Percentiles rank a stretch among this genome's conserved stretches.
phyloP scores from a whole-genome alignment of 2,797 vertebrate species.

The Danio choprae region DNA sequence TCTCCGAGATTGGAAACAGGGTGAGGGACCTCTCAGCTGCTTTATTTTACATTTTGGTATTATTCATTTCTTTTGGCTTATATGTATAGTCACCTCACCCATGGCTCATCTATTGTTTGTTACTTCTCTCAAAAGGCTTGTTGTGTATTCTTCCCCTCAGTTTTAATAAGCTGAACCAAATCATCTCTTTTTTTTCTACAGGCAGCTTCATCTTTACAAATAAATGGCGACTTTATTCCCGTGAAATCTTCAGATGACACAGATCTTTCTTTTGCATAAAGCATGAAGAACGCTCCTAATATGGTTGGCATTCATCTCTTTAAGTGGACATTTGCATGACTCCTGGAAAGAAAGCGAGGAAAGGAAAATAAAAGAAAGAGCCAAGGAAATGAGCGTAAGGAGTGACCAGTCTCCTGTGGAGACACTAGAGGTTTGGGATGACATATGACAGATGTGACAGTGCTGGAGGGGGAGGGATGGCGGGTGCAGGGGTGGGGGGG shows the following conservation, averaged over 20 bases:
- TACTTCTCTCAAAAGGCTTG: conserved; percentile 84
- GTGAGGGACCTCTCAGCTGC: conserved; percentile 51
- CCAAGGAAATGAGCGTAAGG: conserved; percentile 69
- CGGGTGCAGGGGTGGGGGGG: conserved; percentile 65
- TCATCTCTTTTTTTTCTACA: conserved; percentile 89
- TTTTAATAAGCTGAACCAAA: conserved; percentile 98
- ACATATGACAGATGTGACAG: conserved; percentile 99
- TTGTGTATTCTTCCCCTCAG: conserved; percentile 76
- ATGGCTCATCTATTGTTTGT: conserved; percentile 75
- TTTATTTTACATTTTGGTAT: conserved; percentile 54
- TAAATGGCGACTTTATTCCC: conserved; percentile 99
- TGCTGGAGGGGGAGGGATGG: conserved; percentile 83
- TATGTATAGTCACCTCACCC: conserved; percentile 68
- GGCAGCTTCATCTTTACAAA: conserved; percentile 90
- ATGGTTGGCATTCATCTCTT: conserved; percentile 93
- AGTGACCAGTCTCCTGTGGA: conserved; percentile 89
- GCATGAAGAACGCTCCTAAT: conserved; percentile 98
- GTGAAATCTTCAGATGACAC: conserved; percentile 98
- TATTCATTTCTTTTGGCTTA: conserved; percentile 64
- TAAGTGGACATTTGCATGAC: conserved; percentile 99
- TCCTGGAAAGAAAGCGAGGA: conserved; percentile 72
- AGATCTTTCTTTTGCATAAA: conserved; percentile 99
- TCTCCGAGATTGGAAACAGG: conserved; percentile 54
- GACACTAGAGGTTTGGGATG: conserved; percentile 95
- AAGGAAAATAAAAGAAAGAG: conserved; percentile 63